These are phyloP conservation scores for Gonocerus acuteangulatus DNA, from an alignment of 2,888 invertebrate species.

Conservation along the genomic window DNA sequence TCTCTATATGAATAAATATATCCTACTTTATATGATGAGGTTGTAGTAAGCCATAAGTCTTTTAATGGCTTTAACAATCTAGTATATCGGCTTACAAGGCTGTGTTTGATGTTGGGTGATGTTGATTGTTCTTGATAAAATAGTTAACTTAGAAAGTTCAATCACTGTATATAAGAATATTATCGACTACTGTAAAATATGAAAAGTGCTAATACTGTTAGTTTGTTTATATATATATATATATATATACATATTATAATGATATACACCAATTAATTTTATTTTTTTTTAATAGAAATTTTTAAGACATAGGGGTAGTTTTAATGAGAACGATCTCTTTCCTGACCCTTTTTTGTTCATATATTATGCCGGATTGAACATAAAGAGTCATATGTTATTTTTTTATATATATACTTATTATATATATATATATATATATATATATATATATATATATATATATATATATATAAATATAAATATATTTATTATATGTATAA, in stretches of 20 bases:
- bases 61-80: conserved; percentile 22
- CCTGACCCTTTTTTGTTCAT: conserved; percentile 26
- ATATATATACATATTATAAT: conserved; percentile 8
- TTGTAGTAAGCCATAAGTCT: conserved; percentile 25
- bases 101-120: conserved; percentile 26
- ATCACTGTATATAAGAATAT: conserved; percentile 23
- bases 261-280: conserved; percentile 23
- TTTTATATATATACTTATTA: conserved; percentile 29
- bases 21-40: conserved; percentile 20
- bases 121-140: conserved; percentile 19
- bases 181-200: conserved; percentile 1
- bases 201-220: conserved; percentile 20
- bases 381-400: conserved; percentile 32
- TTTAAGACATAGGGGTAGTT: conserved; percentile 22
- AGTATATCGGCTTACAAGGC: conserved; percentile 29
- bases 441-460: conserved; percentile 29
- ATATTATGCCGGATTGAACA: conserved; percentile 22
- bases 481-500: conserved; percentile 31
- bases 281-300: conserved; percentile 24
- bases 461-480: conserved; percentile 30
- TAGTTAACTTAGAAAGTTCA: conserved; percentile 15
- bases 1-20: not conserved
- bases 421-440: conserved; percentile 28
- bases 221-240: conserved; percentile 20
- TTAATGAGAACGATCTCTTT: conserved; percentile 24